phyloP scores from a whole-genome alignment of 2,113 vertebrate genomes.

The Platysteira castanea region DNA sequence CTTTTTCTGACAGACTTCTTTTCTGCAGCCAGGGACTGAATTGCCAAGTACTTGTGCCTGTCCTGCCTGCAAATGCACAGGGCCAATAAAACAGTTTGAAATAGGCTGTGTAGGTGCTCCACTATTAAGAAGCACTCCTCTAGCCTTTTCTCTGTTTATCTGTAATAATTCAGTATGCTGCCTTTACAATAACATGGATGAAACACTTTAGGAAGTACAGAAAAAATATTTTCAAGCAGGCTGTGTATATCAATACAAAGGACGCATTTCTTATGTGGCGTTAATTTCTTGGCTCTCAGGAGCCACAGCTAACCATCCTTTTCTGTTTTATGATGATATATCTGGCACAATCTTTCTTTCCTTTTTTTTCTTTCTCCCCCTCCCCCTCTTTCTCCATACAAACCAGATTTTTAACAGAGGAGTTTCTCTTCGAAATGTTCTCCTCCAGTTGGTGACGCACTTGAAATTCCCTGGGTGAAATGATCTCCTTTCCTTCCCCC shows the following conservation, averaged over 20 bases:
- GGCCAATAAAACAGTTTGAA: neutral
- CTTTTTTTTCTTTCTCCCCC: neutral
- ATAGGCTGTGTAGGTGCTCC: neutral
- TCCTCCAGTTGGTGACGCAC: constrained; percentile 53
- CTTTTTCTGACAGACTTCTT: neutral
- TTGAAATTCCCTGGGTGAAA: constrained; percentile 56
- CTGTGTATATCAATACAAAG: neutral
- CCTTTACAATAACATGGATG: neutral
- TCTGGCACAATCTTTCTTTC: neutral
- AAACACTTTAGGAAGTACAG: neutral
- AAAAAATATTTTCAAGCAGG: neutral
- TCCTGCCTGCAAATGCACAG: neutral
- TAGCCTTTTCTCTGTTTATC: neutral
- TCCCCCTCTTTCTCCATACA: neutral
- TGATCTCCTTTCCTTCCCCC: constrained; percentile 33
- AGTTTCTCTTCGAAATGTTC: constrained; percentile 44
- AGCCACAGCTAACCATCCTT: neutral
- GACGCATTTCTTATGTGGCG: neutral
- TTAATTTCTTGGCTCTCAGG: neutral
- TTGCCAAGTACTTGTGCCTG: neutral
- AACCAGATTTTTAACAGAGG: constrained; percentile 51
- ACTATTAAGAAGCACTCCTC: neutral
- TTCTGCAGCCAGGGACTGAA: neutral
- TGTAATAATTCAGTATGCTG: neutral
- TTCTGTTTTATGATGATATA: neutral